Conservation (phyloP, 2,888 invertebrate genomes). For the Oligia strigilis region DNA sequence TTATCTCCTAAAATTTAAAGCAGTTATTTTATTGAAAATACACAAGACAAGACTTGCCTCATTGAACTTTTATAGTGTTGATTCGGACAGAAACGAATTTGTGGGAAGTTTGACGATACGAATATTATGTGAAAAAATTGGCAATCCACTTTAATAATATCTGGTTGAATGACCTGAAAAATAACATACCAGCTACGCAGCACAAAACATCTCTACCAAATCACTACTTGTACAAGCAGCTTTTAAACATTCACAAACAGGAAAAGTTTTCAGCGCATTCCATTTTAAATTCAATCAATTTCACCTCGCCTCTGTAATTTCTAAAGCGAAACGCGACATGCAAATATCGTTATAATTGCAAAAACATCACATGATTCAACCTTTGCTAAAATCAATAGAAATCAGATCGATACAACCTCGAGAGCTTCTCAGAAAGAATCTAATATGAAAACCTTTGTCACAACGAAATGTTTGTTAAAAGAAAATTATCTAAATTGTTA, state of each 20-base stretch:
- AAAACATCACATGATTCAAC: not conserved
- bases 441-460: conserved; percentile 47
- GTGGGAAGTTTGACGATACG: no score
- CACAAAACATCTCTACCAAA: not conserved
- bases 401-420: conserved; percentile 42
- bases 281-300: not conserved
- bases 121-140: not conserved
- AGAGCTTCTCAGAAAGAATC: conserved; percentile 47
- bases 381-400: conserved; percentile 43
- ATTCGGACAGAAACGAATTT: no score
- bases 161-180: not conserved
- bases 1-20: not conserved
- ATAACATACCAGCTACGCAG: not conserved
- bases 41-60: no score
- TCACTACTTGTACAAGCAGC: not conserved
- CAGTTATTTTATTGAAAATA: no score
- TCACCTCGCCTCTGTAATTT: not conserved
- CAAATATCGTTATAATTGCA: conserved; percentile 17
- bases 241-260: not conserved
- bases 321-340: not conserved
- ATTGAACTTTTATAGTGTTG: no score
- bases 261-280: not conserved
- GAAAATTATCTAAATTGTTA: conserved; percentile 80
- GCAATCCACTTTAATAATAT: not conserved
- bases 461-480: conserved; percentile 75